A percentile compares a stretch with the other conserved stretches of the same genome.
Evolutionary conservation across 2,113 vertebrate genomes (phyloP).

Genomic region (Tupaia chinensis): DNA sequence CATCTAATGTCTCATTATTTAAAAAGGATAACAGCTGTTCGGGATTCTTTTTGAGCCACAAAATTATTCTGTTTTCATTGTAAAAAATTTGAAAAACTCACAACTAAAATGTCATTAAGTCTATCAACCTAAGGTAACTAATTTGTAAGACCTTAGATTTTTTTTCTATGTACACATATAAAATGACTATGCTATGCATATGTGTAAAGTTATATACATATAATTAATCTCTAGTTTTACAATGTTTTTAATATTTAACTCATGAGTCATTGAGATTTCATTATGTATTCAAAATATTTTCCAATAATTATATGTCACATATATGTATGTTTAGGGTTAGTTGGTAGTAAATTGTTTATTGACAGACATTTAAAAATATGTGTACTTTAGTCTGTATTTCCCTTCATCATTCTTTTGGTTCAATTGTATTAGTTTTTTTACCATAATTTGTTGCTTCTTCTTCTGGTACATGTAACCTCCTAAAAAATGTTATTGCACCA

Average conservation of each 20-base stretch:
- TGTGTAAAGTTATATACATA: background rate
- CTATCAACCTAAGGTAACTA: background rate
- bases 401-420: background rate
- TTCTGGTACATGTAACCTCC: background rate
- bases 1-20: background rate
- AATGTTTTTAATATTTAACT: background rate
- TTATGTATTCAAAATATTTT: constrained; percentile 22
- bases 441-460: background rate
- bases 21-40: background rate
- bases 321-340: background rate
- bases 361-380: background rate
- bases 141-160: background rate
- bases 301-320: background rate
- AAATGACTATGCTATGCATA: background rate
- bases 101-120: background rate
- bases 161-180: background rate
- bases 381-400: background rate
- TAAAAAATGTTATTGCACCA: background rate
- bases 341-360: background rate
- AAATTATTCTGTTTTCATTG: background rate
- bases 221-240: background rate
- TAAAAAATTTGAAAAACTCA: background rate
- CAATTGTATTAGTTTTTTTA: background rate
- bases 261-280: background rate
- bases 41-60: background rate